These are phyloP conservation scores for Drosophila phalerata DNA, from an alignment of 2,888 invertebrate species.

Conservation along the genomic window DNA sequence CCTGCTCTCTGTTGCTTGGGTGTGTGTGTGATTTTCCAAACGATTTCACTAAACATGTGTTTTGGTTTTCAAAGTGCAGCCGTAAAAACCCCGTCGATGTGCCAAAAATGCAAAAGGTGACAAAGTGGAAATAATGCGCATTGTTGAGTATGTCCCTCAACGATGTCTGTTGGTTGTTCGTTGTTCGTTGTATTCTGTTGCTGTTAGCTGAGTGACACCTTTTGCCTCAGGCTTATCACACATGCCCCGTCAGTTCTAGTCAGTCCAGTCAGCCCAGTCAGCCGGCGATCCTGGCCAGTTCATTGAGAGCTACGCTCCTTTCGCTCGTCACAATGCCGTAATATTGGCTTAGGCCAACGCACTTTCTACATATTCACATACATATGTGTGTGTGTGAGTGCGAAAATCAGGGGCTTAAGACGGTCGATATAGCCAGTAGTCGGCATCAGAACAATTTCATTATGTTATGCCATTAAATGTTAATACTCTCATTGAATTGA, in stretches of 20 bases:
- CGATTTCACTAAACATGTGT: conserved; percentile 79
- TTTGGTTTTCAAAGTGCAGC: conserved; percentile 74
- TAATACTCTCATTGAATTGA: conserved; percentile 50
- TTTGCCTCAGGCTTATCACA: conserved; percentile 65
- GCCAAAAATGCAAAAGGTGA: conserved; percentile 72
- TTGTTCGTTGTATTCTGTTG: neutral
- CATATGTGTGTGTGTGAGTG: conserved; percentile 38
- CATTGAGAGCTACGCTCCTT: conserved; percentile 25
- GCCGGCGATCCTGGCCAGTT: conserved; percentile 21
- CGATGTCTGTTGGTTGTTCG: conserved; percentile 6
- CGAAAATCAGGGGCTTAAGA: conserved; percentile 71
- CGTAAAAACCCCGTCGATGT: conserved; percentile 68
- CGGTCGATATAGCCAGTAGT: conserved; percentile 38
- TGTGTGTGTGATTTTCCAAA: conserved; percentile 73
- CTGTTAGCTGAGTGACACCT: conserved; percentile 48
- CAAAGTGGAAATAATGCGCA: conserved; percentile 82
- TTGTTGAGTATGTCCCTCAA: conserved; percentile 60
- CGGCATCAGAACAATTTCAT: conserved; percentile 67
- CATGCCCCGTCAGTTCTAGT: conserved; percentile 29
- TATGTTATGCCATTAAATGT: conserved; percentile 76
- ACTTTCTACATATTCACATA: neutral
- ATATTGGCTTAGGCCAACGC: conserved; percentile 71
- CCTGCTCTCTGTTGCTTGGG: neutral
- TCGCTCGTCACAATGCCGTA: conserved; percentile 70
- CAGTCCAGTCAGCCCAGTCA: conserved; percentile 21